These are phyloP conservation scores for Alaudala cheleensis DNA, from an alignment of 2,113 vertebrate species.

Conservation along the genomic window DNA sequence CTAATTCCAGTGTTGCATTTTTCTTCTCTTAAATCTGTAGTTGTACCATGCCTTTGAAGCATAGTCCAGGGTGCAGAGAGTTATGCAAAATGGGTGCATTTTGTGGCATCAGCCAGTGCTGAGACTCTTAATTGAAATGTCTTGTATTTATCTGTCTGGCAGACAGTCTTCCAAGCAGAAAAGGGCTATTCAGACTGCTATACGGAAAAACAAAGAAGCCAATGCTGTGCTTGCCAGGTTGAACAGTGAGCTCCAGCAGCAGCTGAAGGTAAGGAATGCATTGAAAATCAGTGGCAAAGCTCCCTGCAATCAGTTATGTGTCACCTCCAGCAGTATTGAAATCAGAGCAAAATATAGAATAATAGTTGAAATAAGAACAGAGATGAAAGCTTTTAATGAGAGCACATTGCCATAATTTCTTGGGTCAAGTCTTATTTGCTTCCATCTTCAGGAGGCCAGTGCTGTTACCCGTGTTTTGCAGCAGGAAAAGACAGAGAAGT, in stretches of 20 bases:
- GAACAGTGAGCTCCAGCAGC: conserved; percentile 96
- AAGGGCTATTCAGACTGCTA: conserved; percentile 91
- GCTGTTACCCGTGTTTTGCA: not conserved
- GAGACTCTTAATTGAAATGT: conserved; percentile 28
- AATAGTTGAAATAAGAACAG: not conserved
- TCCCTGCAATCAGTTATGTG: not conserved
- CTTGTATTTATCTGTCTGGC: conserved; percentile 61
- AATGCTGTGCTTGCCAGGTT: conserved; percentile 92
- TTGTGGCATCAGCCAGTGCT: not conserved
- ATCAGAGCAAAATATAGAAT: not conserved
- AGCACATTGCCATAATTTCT: not conserved
- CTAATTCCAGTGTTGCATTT: not conserved
- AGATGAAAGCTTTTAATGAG: not conserved
- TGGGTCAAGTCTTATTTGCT: not conserved
- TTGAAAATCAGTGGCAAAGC: not conserved
- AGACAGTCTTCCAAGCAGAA: conserved; percentile 90
- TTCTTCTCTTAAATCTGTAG: not conserved
- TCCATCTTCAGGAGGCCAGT: not conserved
- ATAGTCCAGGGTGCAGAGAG: not conserved
- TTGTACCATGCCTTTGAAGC: not conserved
- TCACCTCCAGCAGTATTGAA: not conserved
- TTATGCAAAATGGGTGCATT: not conserved
- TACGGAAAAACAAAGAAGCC: conserved; percentile 94
- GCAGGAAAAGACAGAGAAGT: not conserved
- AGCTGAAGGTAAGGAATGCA: conserved; percentile 87